These are phyloP conservation scores for Neosilurus hyrtlii DNA, from an alignment of 2,797 vertebrate species.

Conservation along the genomic window DNA sequence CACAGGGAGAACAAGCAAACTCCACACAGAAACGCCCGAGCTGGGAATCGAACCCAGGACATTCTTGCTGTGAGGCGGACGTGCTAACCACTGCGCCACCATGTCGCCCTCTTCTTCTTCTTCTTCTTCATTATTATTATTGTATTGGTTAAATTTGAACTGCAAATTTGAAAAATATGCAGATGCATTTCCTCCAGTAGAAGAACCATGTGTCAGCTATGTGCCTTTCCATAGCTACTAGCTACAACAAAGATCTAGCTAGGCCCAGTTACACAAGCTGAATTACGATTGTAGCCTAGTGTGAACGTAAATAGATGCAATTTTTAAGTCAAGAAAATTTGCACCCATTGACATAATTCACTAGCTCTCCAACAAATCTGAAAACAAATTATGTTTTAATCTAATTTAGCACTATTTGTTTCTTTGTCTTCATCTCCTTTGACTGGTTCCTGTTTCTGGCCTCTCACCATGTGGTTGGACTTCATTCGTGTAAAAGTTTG, in stretches of 20 bases:
- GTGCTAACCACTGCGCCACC: too few species aligned
- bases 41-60: too few species aligned
- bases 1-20: too few species aligned
- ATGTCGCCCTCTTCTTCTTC: too few species aligned
- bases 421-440: not conserved
- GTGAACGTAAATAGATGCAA: not conserved
- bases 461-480: not conserved
- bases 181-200: not conserved
- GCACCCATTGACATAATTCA: not conserved
- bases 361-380: not conserved
- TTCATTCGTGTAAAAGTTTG: slow-evolving; percentile 8
- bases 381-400: not conserved
- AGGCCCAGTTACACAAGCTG: not conserved
- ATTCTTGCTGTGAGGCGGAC: too few species aligned
- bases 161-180: not conserved
- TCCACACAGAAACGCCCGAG: too few species aligned
- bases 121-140: too few species aligned
- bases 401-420: not conserved
- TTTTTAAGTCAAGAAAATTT: not conserved
- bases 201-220: not conserved
- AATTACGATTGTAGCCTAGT: not conserved
- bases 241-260: not conserved
- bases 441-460: not conserved
- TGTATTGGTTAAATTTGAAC: not conserved
- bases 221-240: not conserved